Conservation (phyloP, 2,888 invertebrate species). For the Archips crataeganus region DNA sequence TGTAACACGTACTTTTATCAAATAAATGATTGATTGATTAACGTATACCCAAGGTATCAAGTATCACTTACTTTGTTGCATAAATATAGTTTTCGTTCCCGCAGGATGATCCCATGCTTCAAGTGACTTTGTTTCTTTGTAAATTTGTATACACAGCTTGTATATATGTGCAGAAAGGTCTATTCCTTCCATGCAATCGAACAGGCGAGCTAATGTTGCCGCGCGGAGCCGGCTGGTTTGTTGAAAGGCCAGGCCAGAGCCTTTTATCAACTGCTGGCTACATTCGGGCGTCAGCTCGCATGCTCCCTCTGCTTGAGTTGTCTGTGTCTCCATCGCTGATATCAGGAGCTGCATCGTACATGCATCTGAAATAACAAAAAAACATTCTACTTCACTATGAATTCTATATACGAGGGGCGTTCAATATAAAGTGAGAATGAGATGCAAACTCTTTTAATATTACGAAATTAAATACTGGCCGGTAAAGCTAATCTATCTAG, state of each 20-base stretch:
- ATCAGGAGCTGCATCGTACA: conserved; percentile 80
- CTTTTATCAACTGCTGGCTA: conserved; percentile 68
- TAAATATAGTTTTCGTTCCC: conserved; percentile 75
- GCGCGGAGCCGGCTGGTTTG: conserved; percentile 75
- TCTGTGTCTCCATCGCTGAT: conserved; percentile 79
- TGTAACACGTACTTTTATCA: neutral
- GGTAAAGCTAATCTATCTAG: too few relatives aligned
- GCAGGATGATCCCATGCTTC: conserved; percentile 79
- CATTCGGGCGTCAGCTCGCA: conserved; percentile 77
- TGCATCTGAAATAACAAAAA: conserved; percentile 61
- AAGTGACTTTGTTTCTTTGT: conserved; percentile 78
- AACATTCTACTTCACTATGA: too few relatives aligned
- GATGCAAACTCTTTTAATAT: too few relatives aligned
- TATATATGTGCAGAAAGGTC: conserved; percentile 76
- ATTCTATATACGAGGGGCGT: too few relatives aligned
- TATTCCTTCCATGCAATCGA: conserved; percentile 75
- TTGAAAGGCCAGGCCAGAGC: conserved; percentile 76
- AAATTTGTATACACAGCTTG: conserved; percentile 78
- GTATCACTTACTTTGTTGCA: conserved; percentile 71
- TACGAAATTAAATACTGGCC: too few relatives aligned
- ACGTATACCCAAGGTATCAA: too few relatives aligned
- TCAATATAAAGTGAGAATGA: too few relatives aligned
- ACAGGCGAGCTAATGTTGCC: conserved; percentile 65
- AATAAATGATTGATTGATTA: neutral
- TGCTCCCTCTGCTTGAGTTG: conserved; percentile 66